Percentiles rank a stretch among this genome's conserved stretches.
These are phyloP conservation scores for Aurelia aurita DNA, from an alignment of 30 jellyfish, hydroid and myxozoan genomes.

Conservation along the genomic window DNA sequence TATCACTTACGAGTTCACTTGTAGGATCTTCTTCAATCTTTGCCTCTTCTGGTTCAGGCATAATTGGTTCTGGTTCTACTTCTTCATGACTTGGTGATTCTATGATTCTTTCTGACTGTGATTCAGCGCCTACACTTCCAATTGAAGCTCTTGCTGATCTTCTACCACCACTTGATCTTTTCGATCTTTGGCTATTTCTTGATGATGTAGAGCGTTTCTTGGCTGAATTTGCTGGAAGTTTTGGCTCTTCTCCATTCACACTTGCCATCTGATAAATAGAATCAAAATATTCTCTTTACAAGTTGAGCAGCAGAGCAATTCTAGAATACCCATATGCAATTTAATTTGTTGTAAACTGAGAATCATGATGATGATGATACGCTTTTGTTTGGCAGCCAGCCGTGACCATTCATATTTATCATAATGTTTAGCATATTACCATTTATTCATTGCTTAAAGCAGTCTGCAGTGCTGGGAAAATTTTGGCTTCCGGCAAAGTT, in stretches of 20 bases:
- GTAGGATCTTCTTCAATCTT: neutral
- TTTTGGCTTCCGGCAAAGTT: too few relatives aligned
- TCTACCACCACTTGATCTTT: neutral
- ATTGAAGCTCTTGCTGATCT: neutral
- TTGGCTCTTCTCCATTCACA: neutral
- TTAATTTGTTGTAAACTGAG: too few relatives aligned
- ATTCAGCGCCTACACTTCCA: neutral
- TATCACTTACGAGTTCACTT: neutral
- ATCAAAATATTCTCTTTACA: too few relatives aligned
- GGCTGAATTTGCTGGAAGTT: neutral
- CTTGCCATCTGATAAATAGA: neutral
- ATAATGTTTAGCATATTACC: too few relatives aligned
- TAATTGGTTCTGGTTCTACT: too few relatives aligned
- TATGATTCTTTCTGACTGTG: neutral
- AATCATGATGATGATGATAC: too few relatives aligned
- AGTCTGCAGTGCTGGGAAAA: too few relatives aligned
- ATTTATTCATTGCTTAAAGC: too few relatives aligned
- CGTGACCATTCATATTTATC: too few relatives aligned
- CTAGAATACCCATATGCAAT: too few relatives aligned
- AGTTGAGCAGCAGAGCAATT: too few relatives aligned
- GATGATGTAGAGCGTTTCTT: neutral
- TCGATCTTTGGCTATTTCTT: neutral
- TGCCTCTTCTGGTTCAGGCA: neutral
- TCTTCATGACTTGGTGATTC: neutral
- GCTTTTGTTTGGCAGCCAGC: too few relatives aligned